These are phyloP conservation scores for Drosophila bocki DNA, from an alignment of 1,140 invertebrate species.

Conservation along the genomic window DNA sequence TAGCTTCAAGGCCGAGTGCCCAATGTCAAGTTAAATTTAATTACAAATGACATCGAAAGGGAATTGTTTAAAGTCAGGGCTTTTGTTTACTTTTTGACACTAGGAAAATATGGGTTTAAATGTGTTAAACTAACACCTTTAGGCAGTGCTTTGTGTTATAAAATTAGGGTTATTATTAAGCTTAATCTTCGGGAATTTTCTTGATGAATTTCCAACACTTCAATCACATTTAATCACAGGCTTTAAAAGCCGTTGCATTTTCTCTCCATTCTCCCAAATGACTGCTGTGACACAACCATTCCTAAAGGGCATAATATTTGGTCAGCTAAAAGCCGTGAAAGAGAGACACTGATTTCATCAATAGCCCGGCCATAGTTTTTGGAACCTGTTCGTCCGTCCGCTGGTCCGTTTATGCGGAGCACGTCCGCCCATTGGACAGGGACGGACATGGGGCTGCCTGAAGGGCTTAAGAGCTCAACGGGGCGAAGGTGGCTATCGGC, in stretches of 20 bases:
- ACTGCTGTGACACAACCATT: slow-evolving; percentile 19
- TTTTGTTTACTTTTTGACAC: background rate
- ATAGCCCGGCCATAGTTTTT: slow-evolving; percentile 39
- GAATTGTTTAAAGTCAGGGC: background rate
- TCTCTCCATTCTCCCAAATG: background rate
- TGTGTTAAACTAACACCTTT: too few relatives aligned
- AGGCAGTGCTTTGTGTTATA: background rate
- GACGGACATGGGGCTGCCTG: slow-evolving; percentile 16
- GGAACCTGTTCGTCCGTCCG: too few relatives aligned
- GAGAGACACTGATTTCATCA: slow-evolving; percentile 52
- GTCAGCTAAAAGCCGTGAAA: slow-evolving; percentile 28
- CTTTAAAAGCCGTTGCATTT: slow-evolving; percentile 7
- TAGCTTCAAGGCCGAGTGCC: slow-evolving; percentile 7
- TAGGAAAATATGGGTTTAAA: background rate
- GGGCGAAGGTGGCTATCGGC: slow-evolving; percentile 9
- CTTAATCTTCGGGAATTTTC: background rate
- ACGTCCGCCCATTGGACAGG: slow-evolving; percentile 40
- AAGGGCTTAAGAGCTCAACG: slow-evolving; percentile 40
- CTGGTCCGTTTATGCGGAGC: slow-evolving; percentile 20
- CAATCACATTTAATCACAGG: background rate
- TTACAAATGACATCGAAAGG: slow-evolving; percentile 13
- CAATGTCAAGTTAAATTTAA: slow-evolving; percentile 32
- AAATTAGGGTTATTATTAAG: background rate
- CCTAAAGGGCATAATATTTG: slow-evolving; percentile 32
- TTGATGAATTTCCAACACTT: background rate